A percentile compares a stretch with the other conserved stretches of the same genome.
phyloP scores from a whole-genome alignment of 2,113 vertebrate genomes.

The Garra rufa region DNA sequence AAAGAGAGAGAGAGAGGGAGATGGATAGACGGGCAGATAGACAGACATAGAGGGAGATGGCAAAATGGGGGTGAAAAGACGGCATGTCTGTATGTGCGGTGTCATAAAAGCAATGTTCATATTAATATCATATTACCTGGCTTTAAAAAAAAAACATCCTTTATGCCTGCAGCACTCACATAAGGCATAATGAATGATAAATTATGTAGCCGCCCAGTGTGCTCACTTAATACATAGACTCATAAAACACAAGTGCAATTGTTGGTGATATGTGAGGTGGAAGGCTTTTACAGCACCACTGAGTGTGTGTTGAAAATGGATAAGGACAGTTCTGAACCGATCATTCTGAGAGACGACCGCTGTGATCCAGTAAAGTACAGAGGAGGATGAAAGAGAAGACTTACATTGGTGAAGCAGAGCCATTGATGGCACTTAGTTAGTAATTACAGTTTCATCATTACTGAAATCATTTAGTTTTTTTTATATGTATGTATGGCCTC shows the following conservation, averaged over 20 bases:
- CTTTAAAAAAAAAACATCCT: neutral
- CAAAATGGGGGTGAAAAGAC: constrained; percentile 35
- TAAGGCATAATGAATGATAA: constrained; percentile 13
- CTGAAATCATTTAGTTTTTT: neutral
- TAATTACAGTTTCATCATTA: neutral
- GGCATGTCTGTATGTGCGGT: neutral
- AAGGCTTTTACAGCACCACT: constrained; percentile 5
- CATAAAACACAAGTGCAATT: constrained; percentile 20
- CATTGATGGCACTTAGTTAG: neutral
- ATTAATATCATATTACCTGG: constrained; percentile 20
- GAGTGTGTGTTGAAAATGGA: constrained; percentile 8
- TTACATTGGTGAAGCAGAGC: neutral
- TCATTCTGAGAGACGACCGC: constrained; percentile 7
- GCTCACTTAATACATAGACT: constrained; percentile 16
- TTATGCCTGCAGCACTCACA: neutral
- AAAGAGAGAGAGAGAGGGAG: constrained; percentile 69
- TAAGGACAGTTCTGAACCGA: neutral
- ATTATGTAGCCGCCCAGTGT: constrained; percentile 7
- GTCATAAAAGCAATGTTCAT: constrained; percentile 24
- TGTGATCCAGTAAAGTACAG: neutral
- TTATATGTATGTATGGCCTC: too few relatives aligned
- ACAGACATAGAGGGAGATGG: neutral
- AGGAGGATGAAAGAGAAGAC: neutral
- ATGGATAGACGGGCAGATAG: constrained; percentile 65
- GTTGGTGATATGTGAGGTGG: neutral